phyloP scores from a whole-genome alignment of 92 coral and sea anemone genomes.

The Phenganax stokvisi region DNA sequence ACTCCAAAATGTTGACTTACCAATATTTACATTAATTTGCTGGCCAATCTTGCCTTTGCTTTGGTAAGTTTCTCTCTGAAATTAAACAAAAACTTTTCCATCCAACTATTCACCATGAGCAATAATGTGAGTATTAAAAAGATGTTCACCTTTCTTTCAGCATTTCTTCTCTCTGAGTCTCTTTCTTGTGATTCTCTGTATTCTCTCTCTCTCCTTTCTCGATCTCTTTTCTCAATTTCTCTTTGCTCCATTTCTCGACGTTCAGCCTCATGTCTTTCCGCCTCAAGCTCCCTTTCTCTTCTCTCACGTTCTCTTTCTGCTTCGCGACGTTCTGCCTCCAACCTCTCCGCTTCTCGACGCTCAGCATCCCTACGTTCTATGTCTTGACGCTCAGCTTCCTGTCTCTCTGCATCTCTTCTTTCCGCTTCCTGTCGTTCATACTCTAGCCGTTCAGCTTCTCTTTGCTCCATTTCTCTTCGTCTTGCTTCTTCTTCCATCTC shows the following conservation, averaged over 20 bases:
- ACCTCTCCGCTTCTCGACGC: not conserved
- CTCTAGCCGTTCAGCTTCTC: slow-evolving; percentile 5
- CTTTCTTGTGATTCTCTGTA: slow-evolving; percentile 16
- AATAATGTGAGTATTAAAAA: not conserved
- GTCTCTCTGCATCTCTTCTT: not conserved
- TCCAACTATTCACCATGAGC: not conserved
- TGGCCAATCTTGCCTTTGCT: slow-evolving; percentile 14
- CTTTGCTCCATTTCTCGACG: slow-evolving; percentile 31
- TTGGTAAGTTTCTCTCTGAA: slow-evolving; percentile 7
- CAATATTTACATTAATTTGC: slow-evolving; percentile 8
- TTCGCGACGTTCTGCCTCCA: slow-evolving; percentile 15
- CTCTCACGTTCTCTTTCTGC: slow-evolving; percentile 14
- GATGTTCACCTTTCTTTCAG: slow-evolving; percentile 10
- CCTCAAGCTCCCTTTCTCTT: slow-evolving; percentile 29
- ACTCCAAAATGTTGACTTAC: not conserved
- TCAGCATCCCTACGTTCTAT: slow-evolving; percentile 14
- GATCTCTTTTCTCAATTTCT: not conserved
- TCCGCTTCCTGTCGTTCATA: slow-evolving; percentile 18
- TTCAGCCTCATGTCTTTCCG: slow-evolving; percentile 17
- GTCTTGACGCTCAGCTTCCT: slow-evolving; percentile 14
- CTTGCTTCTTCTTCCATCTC: slow-evolving; percentile 7
- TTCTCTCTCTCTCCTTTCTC: slow-evolving; percentile 19
- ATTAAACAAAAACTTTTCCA: not conserved
- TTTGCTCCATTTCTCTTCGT: slow-evolving; percentile 9
- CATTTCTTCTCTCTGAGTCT: slow-evolving; percentile 12